Evolutionary conservation across 2,888 invertebrate genomes (phyloP), one percentile per base, ranked within the genome.

Genomic region (Eilema depressum): DNA sequence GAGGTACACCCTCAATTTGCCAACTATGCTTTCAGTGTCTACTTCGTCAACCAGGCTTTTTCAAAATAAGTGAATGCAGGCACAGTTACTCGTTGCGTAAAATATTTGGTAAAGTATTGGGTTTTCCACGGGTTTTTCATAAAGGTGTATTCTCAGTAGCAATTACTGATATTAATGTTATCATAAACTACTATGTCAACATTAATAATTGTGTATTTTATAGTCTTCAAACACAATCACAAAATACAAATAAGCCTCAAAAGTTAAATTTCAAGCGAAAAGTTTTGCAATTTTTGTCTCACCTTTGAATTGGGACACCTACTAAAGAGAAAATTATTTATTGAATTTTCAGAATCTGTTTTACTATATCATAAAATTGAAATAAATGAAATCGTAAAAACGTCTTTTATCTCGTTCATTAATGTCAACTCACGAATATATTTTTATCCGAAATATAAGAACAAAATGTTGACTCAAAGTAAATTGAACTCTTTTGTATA

Each of bases 401-500:
- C 8, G 26, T 64, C 28, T 64, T 53, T 53, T 12, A 64, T 53
- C 28, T 53, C 12, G 25, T n/a, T 30, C 12, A 53, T 30, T 30
- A 65, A 56, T 65, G 56, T 65, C 28, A 63, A 73, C 71, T 70
- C 62, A 68, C 60, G 71, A 73, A 12, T 2, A 61, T 14, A 25
- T n/a, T n/a, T n/a, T n/a, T n/a, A n/a, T 25, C 59, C n/a, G 8
- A 12, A 57, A 71, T 71, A 53, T 37, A 56, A 70, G 62, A 66
- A 25, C 69, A 28, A 33, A 72, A 73, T 73, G 73, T 30, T 20
- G 47, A 59, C 25, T 28, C 65, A 47, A 66, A 53, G n/a, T n/a
- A n/a, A n/a, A n/a, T n/a, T n/a, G n/a, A n/a, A n/a, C n/a, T n/a
- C n/a, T n/a, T n/a, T n/a, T n/a, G n/a, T n/a, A n/a, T n/a, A n/a